Base-by-base conservation (phyloP, 2,888 invertebrate genomes). In the Agrotis ipsilon region DNA sequence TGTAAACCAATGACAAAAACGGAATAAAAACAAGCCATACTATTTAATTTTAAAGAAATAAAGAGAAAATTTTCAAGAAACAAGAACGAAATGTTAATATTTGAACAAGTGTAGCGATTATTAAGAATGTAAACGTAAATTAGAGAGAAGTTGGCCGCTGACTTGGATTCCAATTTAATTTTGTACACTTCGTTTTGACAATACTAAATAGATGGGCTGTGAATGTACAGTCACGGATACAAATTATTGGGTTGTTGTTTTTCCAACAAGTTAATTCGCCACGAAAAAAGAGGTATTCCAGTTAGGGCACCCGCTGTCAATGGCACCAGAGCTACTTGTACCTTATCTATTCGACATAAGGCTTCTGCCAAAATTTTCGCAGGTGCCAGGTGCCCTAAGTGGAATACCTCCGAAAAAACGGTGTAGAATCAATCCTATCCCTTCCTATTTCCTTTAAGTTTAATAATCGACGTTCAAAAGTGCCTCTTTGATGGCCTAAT, bases 131-230 rank as follows among this genome's bases (percentile, higher is more conserved):
- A 92, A 92, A 92, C 90, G 78, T 73, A 89, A 91, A 92, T 92
- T 90, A 90, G 48, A 88, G 72, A 82, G 80, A 80, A 51, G 80
- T 82, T 85, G 81, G 78, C 58, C 92, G 90, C 92, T 93, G 92
- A 92, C 91, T 91, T 73, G 78, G 86, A 90, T 85, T 90, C 84
- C 89, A 90, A 91, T 92, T 92, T 90, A 90, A 92, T 92, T 92
- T 89, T 87, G 90, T 88, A 88, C 88, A 90, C 88, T 90, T 90
- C 90, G 89, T 87, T 89, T 86, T 83, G 78, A 79, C 91, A 89
- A 92, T 92, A 90, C 86, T 86, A 89, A 92, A 88, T 87, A 87
- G 86, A 88, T 80, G 70, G 24, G 14, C 48, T 13, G 21, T 79
- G n/a, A 21, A 51, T 73, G 72, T 61, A 68, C 65, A 74, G 43